Conservation (phyloP, 2,888 invertebrate genomes). For the Zele albiditarsus region DNA sequence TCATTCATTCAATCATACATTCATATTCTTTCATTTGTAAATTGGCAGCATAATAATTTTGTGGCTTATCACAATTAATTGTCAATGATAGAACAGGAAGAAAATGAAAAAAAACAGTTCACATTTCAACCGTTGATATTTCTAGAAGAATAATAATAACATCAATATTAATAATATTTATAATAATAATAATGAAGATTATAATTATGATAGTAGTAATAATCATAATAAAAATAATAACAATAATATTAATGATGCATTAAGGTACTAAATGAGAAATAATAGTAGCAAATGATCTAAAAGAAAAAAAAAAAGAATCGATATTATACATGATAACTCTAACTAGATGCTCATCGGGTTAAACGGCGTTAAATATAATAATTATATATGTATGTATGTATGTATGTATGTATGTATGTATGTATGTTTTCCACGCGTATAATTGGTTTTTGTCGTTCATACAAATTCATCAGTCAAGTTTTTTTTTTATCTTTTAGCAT, state of each 20-base stretch:
- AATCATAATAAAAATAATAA: conserved; percentile 21
- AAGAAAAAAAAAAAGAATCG: background rate
- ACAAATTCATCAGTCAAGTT: conserved; percentile 61
- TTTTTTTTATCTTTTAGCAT: background rate
- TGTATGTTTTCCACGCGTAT: background rate
- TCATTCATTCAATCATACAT: background rate
- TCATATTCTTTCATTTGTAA: conserved; percentile 35
- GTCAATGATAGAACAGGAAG: conserved; percentile 33
- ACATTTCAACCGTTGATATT: conserved; percentile 38
- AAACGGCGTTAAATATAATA: conserved; percentile 1
- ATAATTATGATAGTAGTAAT: conserved; percentile 35
- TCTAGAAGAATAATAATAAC: conserved; percentile 39
- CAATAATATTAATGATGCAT: conserved; percentile 42
- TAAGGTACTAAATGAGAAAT: background rate
- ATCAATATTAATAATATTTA: conserved; percentile 39
- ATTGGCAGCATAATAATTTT: conserved; percentile 59
- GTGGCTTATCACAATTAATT: conserved; percentile 43
- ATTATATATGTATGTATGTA: background rate
- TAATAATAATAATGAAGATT: conserved; percentile 12
- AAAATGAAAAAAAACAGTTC: conserved; percentile 41
- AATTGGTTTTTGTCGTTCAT: conserved; percentile 51
- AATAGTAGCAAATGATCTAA: conserved; percentile 4
- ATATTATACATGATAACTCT: conserved; percentile 10
- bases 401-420: background rate
- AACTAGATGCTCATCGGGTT: conserved; percentile 4